Evolutionary conservation across 2,113 vertebrate genomes (phyloP).

Genomic region (Alaudala cheleensis): DNA sequence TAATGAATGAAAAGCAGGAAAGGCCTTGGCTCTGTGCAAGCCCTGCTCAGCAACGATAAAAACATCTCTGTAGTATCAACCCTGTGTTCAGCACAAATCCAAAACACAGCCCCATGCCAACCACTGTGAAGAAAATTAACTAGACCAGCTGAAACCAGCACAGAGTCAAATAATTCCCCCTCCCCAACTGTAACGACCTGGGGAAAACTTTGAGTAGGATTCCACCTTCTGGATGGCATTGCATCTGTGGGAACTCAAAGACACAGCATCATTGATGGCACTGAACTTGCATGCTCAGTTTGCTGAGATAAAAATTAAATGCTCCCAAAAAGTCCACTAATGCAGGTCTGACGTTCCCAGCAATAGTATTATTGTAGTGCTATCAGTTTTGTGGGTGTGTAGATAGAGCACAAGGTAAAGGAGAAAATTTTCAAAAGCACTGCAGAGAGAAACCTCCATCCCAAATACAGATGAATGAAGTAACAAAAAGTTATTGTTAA

Average conservation of each 20-base stretch:
- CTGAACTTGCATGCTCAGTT: background rate
- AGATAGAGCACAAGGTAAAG: background rate
- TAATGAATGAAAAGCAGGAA: accelerated
- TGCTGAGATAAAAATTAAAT: background rate
- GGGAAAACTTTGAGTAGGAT: background rate
- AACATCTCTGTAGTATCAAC: background rate
- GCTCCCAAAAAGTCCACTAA: background rate
- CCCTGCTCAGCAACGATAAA: background rate
- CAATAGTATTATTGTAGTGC: background rate
- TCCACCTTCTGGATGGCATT: background rate
- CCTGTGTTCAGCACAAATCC: background rate
- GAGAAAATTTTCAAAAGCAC: background rate
- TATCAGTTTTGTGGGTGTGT: background rate
- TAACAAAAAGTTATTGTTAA: background rate
- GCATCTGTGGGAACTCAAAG: background rate
- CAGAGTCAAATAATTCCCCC: background rate
- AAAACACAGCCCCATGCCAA: background rate
- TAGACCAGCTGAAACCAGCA: background rate
- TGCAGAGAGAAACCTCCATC: background rate
- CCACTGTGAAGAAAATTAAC: background rate
- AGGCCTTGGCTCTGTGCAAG: background rate
- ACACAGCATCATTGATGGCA: background rate
- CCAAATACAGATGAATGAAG: background rate
- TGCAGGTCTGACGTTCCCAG: background rate
- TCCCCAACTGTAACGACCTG: background rate